Evolutionary conservation across 2,797 vertebrate genomes (phyloP).

Genomic region (Crenichthys baileyi): DNA sequence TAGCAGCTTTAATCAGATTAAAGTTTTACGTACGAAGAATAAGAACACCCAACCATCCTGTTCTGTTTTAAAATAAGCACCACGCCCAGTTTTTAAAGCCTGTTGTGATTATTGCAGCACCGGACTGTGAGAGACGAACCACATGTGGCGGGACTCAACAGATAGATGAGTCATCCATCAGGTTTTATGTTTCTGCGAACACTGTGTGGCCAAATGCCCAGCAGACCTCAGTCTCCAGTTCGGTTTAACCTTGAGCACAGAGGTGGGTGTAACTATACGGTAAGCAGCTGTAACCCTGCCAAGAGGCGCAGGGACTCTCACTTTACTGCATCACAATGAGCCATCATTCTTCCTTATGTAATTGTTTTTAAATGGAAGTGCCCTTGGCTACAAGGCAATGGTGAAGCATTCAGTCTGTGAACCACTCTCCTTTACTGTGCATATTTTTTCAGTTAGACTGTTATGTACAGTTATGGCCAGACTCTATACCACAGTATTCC

Average conservation of each 20-base stretch:
- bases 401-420: background rate
- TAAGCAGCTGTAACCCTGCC: conserved; percentile 65
- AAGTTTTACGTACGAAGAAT: background rate
- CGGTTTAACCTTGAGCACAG: conserved; percentile 80
- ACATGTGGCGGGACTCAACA: conserved; percentile 61
- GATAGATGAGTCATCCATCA: conserved; percentile 80
- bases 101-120: conserved; percentile 60
- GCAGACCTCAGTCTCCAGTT: conserved; percentile 70
- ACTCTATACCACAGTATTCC: background rate
- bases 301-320: conserved; percentile 53
- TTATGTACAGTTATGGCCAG: background rate
- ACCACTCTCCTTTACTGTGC: background rate
- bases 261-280: conserved; percentile 56
- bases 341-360: conserved; percentile 31
- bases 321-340: conserved; percentile 43
- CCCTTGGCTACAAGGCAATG: conserved; percentile 31
- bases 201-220: conserved; percentile 67
- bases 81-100: conserved; percentile 36
- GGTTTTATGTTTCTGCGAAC: conserved; percentile 74
- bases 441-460: too few species aligned
- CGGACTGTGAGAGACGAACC: conserved; percentile 58
- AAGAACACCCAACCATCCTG: background rate
- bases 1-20: background rate
- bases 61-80: conserved; percentile 32
- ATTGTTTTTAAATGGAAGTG: conserved; percentile 56